phyloP scores from a whole-genome alignment of 1,140 invertebrate genomes.

The Varroa destructor region DNA sequence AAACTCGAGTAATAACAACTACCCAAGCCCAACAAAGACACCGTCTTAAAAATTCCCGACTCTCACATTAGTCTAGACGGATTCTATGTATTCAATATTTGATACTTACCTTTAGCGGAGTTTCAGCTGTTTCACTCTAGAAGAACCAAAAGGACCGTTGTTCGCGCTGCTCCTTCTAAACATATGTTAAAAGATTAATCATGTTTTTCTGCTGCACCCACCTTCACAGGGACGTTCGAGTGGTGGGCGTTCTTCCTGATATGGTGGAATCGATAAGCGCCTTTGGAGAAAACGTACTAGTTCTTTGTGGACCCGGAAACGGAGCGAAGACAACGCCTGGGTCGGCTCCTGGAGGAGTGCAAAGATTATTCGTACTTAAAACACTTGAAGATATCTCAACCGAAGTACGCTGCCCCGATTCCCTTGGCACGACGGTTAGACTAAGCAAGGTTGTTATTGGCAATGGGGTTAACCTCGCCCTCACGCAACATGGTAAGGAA shows the following conservation, averaged over 20 bases:
- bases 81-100: too few relatives aligned
- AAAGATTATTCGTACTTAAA: slow-evolving; percentile 7
- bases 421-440: not conserved
- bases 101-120: too few relatives aligned
- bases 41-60: too few relatives aligned
- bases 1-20: too few relatives aligned
- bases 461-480: slow-evolving; percentile 15
- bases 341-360: not conserved
- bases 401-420: not conserved
- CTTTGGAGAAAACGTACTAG: not conserved
- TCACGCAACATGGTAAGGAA: slow-evolving; percentile 1
- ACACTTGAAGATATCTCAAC: not conserved
- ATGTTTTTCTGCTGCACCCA: too few relatives aligned
- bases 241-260: not conserved
- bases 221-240: not conserved
- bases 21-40: too few relatives aligned
- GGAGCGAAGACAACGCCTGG: too few relatives aligned
- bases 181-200: too few relatives aligned
- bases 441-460: slow-evolving; percentile 6
- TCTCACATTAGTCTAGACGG: too few relatives aligned
- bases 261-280: not conserved
- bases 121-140: too few relatives aligned
- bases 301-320: not conserved
- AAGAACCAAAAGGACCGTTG: too few relatives aligned
- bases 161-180: too few relatives aligned